Percentiles rank a stretch among this genome's conserved stretches.
These are phyloP conservation scores for Gambusia yucatana DNA, from an alignment of 2,797 vertebrate genomes.

Conservation along the genomic window DNA sequence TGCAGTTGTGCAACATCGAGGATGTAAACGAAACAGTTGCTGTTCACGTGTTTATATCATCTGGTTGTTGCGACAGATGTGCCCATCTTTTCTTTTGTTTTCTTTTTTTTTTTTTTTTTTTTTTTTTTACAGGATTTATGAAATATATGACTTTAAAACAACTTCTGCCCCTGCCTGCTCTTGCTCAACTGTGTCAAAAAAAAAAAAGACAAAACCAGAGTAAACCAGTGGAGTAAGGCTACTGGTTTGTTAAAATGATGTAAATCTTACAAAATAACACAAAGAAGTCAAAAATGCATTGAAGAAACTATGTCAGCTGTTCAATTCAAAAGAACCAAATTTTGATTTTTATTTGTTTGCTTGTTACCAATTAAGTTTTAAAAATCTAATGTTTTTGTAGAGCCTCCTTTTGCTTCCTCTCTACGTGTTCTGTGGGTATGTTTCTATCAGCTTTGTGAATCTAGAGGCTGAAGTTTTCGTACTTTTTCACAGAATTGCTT, in stretches of 20 bases:
- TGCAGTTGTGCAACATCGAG: conserved; percentile 8
- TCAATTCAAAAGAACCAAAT: background rate
- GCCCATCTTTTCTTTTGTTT: background rate
- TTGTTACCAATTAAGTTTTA: background rate
- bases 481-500: background rate
- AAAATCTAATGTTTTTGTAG: background rate
- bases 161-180: background rate
- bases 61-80: background rate
- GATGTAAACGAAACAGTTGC: conserved; percentile 5
- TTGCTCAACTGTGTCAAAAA: background rate
- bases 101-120: background rate
- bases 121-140: background rate
- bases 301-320: background rate
- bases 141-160: background rate
- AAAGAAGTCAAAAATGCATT: background rate
- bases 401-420: background rate
- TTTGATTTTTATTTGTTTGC: background rate
- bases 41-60: conserved; percentile 1
- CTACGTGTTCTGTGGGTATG: background rate
- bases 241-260: background rate
- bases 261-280: background rate
- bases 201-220: background rate
- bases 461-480: background rate
- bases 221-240: background rate
- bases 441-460: background rate